These are phyloP conservation scores for Cerceris rybyensis DNA, from an alignment of 2,888 invertebrate genomes.

Conservation along the genomic window DNA sequence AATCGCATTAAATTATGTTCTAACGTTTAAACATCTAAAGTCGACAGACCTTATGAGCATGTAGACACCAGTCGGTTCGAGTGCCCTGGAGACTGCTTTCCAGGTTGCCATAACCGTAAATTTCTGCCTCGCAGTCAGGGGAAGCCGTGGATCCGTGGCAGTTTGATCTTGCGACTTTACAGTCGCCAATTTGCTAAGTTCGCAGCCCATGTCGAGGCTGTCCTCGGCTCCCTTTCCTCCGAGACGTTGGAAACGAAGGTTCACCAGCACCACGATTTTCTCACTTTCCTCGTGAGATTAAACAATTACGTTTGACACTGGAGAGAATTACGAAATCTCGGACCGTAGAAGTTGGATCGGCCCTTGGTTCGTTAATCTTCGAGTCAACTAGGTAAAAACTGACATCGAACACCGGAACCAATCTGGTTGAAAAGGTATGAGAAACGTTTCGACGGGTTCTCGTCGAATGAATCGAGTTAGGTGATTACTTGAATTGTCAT, in stretches of 20 bases:
- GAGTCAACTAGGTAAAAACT: too few species aligned
- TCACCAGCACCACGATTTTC: slow-evolving; percentile 5
- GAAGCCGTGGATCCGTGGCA: slow-evolving; percentile 89
- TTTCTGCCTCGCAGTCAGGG: slow-evolving; percentile 93
- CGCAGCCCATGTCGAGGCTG: slow-evolving; percentile 86
- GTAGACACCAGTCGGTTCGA: slow-evolving; percentile 93
- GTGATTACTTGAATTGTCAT: too few species aligned
- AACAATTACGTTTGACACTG: too few species aligned
- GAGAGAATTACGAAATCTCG: too few species aligned
- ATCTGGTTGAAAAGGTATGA: too few species aligned
- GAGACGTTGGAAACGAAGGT: slow-evolving; percentile 4
- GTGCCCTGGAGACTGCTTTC: slow-evolving; percentile 94
- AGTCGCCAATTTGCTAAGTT: slow-evolving; percentile 88
- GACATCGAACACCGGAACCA: too few species aligned
- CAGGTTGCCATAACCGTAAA: slow-evolving; percentile 94
- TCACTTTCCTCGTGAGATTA: too few species aligned
- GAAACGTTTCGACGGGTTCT: too few species aligned
- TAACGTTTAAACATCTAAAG: background rate
- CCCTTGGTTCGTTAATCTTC: too few species aligned
- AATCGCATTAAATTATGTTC: too few species aligned
- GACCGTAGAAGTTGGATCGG: too few species aligned
- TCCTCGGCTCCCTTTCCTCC: slow-evolving; percentile 15
- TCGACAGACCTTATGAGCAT: slow-evolving; percentile 92
- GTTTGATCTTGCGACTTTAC: slow-evolving; percentile 82
- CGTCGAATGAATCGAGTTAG: too few species aligned